Percentiles rank a stretch among this genome's conserved stretches.
These are phyloP conservation scores for Pteruthius melanotis DNA, from an alignment of 2,113 vertebrate species.

Conservation along the genomic window DNA sequence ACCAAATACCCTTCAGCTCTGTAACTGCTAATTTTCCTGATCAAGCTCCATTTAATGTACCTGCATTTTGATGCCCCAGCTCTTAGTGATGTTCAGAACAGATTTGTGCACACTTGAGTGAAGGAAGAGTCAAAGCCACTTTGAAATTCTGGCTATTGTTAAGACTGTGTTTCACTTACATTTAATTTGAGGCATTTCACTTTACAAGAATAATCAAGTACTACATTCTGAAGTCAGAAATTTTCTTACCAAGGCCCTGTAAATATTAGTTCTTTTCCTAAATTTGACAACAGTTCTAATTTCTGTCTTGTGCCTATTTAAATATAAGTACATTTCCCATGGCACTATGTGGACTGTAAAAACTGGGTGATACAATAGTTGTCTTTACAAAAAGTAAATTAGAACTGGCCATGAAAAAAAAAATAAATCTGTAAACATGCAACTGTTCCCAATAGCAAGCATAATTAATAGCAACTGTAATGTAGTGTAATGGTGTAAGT, in stretches of 20 bases:
- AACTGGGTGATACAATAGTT: background rate
- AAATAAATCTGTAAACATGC: background rate
- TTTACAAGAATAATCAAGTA: background rate
- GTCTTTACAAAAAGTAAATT: background rate
- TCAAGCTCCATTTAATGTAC: conserved; percentile 1
- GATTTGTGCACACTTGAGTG: conserved; percentile 2
- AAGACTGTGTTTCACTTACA: background rate
- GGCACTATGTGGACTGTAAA: background rate
- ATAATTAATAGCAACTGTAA: conserved; percentile 49
- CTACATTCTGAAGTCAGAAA: background rate
- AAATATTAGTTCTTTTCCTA: background rate
- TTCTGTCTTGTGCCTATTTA: background rate
- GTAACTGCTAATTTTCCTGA: conserved; percentile 42
- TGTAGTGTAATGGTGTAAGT: conserved; percentile 33
- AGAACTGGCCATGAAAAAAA: background rate
- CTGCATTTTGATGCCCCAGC: background rate
- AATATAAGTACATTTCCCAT: background rate
- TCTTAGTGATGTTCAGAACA: background rate
- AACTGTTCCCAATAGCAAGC: background rate
- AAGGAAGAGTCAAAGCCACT: conserved; percentile 3
- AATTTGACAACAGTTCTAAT: background rate
- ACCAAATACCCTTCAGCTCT: conserved; percentile 9
- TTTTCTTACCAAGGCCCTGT: background rate
- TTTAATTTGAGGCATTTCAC: background rate
- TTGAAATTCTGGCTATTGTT: conserved; percentile 17